Evolutionary conservation across 2,888 invertebrate species (phyloP).

Genomic region (Pyrrhia umbra): DNA sequence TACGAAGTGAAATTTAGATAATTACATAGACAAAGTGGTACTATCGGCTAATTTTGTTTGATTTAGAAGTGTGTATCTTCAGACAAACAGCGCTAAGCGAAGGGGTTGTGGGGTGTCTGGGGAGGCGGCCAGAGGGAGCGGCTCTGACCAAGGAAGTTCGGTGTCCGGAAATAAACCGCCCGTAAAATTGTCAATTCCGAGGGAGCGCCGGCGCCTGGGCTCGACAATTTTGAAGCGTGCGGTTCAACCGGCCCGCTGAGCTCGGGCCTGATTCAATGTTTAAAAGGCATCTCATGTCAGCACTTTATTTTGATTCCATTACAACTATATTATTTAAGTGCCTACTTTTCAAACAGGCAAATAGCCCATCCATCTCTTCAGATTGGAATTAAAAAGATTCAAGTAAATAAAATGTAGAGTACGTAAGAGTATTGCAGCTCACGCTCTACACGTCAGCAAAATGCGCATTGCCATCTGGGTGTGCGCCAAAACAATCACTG

Average conservation of each 20-base stretch:
- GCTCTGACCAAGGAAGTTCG: slow-evolving; percentile 86
- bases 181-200: slow-evolving; percentile 93
- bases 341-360: slow-evolving; percentile 13
- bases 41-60: slow-evolving; percentile 57
- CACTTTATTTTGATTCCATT: slow-evolving; percentile 58
- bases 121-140: slow-evolving; percentile 72
- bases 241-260: slow-evolving; percentile 66
- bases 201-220: slow-evolving; percentile 80
- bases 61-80: slow-evolving; percentile 68
- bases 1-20: slow-evolving; percentile 34
- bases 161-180: slow-evolving; percentile 92
- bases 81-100: slow-evolving; percentile 72
- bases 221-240: slow-evolving; percentile 83
- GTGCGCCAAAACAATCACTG: slow-evolving; percentile 88
- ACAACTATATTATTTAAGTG: slow-evolving; percentile 40
- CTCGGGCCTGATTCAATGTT: slow-evolving; percentile 64
- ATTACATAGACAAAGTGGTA: slow-evolving; percentile 34
- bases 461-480: slow-evolving; percentile 86
- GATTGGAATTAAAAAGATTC: slow-evolving; percentile 49
- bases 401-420: slow-evolving; percentile 55
- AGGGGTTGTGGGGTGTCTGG: slow-evolving; percentile 74
- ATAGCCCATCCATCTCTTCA: slow-evolving; percentile 17
- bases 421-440: slow-evolving; percentile 59
- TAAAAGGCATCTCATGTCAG: slow-evolving; percentile 68
- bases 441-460: slow-evolving; percentile 79